These are phyloP conservation scores for Patiria pectinifera DNA, from an alignment of 53 echinoderm and acorn worm genomes.

Conservation along the genomic window DNA sequence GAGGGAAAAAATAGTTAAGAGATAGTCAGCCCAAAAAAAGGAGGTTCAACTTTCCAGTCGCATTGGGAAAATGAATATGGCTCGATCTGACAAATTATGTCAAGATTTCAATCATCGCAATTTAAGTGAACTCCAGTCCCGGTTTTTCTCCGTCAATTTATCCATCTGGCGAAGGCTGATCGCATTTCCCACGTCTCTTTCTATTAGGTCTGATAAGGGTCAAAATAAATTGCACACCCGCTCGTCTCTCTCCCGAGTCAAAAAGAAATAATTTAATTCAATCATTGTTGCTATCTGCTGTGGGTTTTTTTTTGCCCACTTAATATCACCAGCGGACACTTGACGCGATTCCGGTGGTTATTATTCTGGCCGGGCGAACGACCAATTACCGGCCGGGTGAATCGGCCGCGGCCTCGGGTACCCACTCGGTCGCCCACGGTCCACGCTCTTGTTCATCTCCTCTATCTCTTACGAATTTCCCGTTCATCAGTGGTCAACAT, in stretches of 20 bases:
- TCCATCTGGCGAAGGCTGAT: neutral
- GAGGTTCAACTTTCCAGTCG: too few relatives aligned
- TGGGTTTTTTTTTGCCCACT: neutral
- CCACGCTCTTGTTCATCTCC: too few relatives aligned
- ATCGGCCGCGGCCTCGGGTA: neutral
- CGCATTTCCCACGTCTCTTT: neutral
- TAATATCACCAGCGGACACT: neutral
- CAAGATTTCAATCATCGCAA: too few relatives aligned
- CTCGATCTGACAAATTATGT: too few relatives aligned
- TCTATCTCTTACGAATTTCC: too few relatives aligned
- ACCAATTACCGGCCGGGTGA: neutral
- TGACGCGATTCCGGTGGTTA: conserved; percentile 8
- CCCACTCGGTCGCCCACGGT: neutral
- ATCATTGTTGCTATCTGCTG: neutral
- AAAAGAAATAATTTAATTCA: neutral
- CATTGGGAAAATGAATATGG: too few relatives aligned
- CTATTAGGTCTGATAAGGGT: neutral
- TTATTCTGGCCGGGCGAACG: neutral
- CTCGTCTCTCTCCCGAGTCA: neutral
- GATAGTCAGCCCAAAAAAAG: too few relatives aligned
- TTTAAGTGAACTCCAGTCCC: neutral
- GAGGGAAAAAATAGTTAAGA: too few relatives aligned
- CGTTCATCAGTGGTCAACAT: too few relatives aligned
- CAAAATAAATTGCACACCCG: neutral
- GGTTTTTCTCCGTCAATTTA: neutral